Evolutionary conservation across 1,140 invertebrate genomes (phyloP).

Genomic region (Diachasmimorpha longicaudata): DNA sequence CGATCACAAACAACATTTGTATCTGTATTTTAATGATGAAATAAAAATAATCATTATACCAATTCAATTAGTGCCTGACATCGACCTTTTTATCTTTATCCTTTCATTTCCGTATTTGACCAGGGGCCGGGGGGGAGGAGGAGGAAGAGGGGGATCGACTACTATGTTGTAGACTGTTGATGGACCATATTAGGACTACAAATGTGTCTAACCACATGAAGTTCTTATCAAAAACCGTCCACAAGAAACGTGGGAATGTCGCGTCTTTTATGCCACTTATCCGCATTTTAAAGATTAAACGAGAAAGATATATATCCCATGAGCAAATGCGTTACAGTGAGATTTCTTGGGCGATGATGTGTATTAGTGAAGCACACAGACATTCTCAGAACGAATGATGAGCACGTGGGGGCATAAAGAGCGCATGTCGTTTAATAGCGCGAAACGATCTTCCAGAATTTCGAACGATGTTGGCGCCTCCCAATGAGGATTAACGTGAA

Average conservation of each 20-base stretch:
- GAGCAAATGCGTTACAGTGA: background rate
- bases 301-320: constrained; percentile 9
- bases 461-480: background rate
- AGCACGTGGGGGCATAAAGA: background rate
- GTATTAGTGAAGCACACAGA: background rate
- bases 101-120: background rate
- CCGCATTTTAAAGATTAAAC: constrained; percentile 51
- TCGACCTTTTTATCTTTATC: background rate
- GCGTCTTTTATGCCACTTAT: constrained; percentile 52
- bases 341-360: background rate
- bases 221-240: constrained; percentile 51
- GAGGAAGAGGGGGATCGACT: no score
- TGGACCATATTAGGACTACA: background rate
- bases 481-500: background rate
- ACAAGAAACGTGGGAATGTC: constrained; percentile 54
- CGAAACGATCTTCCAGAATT: background rate
- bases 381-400: background rate
- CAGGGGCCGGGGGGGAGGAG: no score
- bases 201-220: constrained; percentile 9
- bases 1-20: background rate
- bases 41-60: background rate
- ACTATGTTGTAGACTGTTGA: background rate
- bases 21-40: background rate
- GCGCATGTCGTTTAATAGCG: background rate
- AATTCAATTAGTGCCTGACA: background rate